phyloP scores from a whole-genome alignment of 2,113 vertebrate genomes.

The Xiphophorus couchianus region DNA sequence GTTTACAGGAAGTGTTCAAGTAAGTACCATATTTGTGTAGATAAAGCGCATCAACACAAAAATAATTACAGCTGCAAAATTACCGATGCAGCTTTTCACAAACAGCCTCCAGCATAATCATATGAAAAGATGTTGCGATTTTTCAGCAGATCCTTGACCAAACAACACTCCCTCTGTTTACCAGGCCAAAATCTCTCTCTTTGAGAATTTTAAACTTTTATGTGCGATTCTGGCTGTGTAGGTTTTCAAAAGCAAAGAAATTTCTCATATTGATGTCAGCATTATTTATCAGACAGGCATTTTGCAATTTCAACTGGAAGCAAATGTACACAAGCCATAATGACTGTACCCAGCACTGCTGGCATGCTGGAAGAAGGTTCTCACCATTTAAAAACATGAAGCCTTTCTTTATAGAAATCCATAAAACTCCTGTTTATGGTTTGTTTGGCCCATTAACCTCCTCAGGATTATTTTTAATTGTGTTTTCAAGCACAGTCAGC shows the following conservation, averaged over 20 bases:
- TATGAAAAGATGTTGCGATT: not conserved
- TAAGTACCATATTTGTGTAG: slow-evolving; percentile 53
- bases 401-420: not conserved
- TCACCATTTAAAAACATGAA: not conserved
- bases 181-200: no score
- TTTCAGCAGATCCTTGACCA: not conserved
- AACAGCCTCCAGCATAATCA: not conserved
- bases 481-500: not conserved
- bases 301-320: no score
- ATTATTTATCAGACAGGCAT: not conserved
- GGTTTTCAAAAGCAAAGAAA: not conserved
- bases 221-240: not conserved
- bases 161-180: not conserved
- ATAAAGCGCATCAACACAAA: slow-evolving; percentile 24
- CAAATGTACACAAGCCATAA: not conserved
- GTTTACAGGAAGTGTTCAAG: slow-evolving; percentile 10
- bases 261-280: not conserved
- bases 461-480: no score
- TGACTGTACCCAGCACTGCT: not conserved
- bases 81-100: not conserved
- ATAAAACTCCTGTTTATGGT: not conserved
- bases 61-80: not conserved
- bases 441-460: no score
- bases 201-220: not conserved
- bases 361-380: not conserved